phyloP scores from a whole-genome alignment of 2,113 vertebrate species.

The Ailurus styani region DNA sequence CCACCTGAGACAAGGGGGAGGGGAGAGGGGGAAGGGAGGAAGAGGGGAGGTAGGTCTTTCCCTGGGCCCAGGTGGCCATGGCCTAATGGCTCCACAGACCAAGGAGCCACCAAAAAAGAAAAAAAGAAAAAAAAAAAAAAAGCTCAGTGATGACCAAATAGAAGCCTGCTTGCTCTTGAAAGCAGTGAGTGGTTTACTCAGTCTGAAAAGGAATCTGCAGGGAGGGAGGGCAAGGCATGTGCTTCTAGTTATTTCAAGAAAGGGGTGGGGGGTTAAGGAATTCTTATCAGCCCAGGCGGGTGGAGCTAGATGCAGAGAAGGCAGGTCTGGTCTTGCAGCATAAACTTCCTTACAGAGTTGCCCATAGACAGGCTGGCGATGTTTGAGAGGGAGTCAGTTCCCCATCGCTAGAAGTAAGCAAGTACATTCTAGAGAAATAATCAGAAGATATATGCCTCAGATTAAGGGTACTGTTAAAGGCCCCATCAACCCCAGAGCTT shows the following conservation, averaged over 20 bases:
- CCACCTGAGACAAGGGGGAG: accelerated
- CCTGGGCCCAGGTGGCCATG: accelerated
- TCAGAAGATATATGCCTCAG: background rate
- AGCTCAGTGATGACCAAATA: background rate
- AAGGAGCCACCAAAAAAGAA: background rate
- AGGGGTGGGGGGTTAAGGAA: background rate
- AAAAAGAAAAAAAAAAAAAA: too few relatives aligned
- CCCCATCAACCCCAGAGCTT: background rate
- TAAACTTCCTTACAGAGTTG: background rate
- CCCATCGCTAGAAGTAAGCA: background rate
- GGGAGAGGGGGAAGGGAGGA: too few relatives aligned
- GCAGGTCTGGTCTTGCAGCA: background rate
- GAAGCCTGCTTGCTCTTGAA: background rate
- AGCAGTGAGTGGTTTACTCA: background rate
- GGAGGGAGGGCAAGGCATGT: background rate
- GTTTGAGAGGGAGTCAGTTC: background rate
- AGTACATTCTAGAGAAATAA: background rate
- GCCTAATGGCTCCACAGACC: background rate
- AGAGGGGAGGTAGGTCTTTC: background rate
- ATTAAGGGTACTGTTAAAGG: background rate
- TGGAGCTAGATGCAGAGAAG: accelerated
- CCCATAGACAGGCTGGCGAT: background rate
- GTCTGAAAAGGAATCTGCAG: background rate
- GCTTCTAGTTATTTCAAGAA: background rate
- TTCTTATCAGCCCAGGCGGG: background rate